phyloP scores from a whole-genome alignment of 2,797 vertebrate genomes.

The Moxostoma hubbsi region DNA sequence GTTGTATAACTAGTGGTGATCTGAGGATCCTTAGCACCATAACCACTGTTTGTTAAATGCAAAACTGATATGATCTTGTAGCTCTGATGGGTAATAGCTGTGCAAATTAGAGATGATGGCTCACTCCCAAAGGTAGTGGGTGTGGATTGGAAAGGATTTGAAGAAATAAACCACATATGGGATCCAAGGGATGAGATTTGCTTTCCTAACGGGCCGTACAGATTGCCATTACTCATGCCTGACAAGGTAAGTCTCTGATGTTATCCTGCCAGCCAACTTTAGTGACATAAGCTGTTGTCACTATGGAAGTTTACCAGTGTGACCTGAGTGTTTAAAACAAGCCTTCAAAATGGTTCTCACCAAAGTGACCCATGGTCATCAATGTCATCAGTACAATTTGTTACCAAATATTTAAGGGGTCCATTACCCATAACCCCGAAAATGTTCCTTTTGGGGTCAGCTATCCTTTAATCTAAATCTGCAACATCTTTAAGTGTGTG shows the following conservation, averaged over 20 bases:
- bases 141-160: constrained; percentile 63
- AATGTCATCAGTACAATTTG: no score
- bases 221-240: constrained; percentile 64
- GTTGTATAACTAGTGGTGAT: constrained; percentile 38
- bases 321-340: constrained; percentile 31
- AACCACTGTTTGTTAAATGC: constrained; percentile 45
- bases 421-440: no score
- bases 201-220: constrained; percentile 61
- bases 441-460: no score
- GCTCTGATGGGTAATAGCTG: constrained; percentile 57
- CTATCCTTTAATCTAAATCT: no score
- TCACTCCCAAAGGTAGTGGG: constrained; percentile 48
- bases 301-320: constrained; percentile 49
- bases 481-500: no score
- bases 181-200: constrained; percentile 64
- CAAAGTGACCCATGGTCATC: no score
- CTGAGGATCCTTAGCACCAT: constrained; percentile 25
- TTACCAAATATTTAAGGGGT: no score
- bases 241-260: constrained; percentile 64
- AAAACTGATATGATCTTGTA: constrained; percentile 52
- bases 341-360: no score
- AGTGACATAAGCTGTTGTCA: constrained; percentile 56
- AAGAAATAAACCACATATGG: constrained; percentile 67
- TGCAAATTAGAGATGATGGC: constrained; percentile 40
- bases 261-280: constrained; percentile 60